Percentiles rank a stretch among this genome's conserved stretches.
phyloP scores from a whole-genome alignment of 2,888 invertebrate genomes.

The Apodemia hepburni region DNA sequence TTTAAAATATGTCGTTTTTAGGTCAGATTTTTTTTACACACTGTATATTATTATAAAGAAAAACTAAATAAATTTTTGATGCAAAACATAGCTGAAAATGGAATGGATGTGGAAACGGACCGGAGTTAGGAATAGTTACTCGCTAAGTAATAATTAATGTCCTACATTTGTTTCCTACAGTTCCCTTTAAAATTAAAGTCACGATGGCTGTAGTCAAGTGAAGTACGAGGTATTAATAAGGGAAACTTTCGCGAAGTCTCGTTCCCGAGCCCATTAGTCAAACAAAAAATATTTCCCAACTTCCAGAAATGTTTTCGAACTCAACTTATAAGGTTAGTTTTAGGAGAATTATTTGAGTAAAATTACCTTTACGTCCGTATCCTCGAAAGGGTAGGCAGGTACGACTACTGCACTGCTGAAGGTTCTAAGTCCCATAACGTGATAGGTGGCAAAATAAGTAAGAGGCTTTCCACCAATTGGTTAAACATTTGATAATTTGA shows the following conservation, averaged over 20 bases:
- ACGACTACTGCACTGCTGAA: too few relatives aligned
- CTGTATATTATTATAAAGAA: too few relatives aligned
- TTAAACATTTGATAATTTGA: too few relatives aligned
- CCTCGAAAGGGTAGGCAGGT: too few relatives aligned
- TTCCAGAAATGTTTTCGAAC: slow-evolving; percentile 66
- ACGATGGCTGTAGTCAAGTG: slow-evolving; percentile 20
- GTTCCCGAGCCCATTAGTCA: slow-evolving; percentile 74
- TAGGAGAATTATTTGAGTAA: too few relatives aligned
- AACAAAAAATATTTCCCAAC: slow-evolving; percentile 74
- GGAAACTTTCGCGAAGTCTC: slow-evolving; percentile 72
- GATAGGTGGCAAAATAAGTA: too few relatives aligned
- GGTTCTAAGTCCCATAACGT: too few relatives aligned
- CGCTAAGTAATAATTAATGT: slow-evolving; percentile 14
- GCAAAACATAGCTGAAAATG: neutral
- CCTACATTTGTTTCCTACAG: slow-evolving; percentile 13
- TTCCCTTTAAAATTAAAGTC: slow-evolving; percentile 13
- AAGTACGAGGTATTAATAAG: slow-evolving; percentile 47
- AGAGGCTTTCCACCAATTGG: too few relatives aligned
- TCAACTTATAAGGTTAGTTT: slow-evolving; percentile 42
- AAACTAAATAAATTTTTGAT: too few relatives aligned
- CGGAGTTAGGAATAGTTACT: slow-evolving; percentile 6
- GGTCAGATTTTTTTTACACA: too few relatives aligned
- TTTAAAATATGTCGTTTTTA: too few relatives aligned
- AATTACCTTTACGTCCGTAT: too few relatives aligned
- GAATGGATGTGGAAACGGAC: neutral